Conservation (phyloP, 2,888 invertebrate genomes). For the Eledona agricola region DNA sequence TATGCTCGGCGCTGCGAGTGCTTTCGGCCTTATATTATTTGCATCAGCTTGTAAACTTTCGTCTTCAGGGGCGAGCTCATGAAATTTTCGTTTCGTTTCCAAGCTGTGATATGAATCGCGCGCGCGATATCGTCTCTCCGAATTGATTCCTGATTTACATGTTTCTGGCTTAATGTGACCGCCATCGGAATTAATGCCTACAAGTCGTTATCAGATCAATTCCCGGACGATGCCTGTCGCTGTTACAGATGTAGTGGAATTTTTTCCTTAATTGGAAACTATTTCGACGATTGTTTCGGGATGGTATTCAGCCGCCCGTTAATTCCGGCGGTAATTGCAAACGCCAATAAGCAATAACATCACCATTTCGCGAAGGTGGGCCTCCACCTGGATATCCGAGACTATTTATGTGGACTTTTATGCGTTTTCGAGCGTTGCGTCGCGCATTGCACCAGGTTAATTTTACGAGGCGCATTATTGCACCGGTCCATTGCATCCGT, state of each 20-base stretch:
- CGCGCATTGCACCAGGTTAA: slow-evolving; percentile 57
- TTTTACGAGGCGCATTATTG: slow-evolving; percentile 59
- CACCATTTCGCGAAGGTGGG: slow-evolving; percentile 47
- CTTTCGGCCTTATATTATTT: too few relatives aligned
- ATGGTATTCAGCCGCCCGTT: slow-evolving; percentile 35
- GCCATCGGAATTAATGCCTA: slow-evolving; percentile 18
- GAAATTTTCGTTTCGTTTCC: background rate
- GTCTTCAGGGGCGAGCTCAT: too few relatives aligned
- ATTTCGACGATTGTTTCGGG: slow-evolving; percentile 6
- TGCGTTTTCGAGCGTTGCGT: slow-evolving; percentile 58
- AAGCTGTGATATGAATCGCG: slow-evolving; percentile 3
- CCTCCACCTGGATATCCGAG: slow-evolving; percentile 60
- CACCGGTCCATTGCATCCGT: slow-evolving; percentile 38
- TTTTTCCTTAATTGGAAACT: slow-evolving; percentile 19
- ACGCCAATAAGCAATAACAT: slow-evolving; percentile 56
- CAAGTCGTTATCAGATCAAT: slow-evolving; percentile 14
- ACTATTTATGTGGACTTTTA: slow-evolving; percentile 62
- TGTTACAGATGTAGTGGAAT: slow-evolving; percentile 15
- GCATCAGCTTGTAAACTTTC: too few relatives aligned
- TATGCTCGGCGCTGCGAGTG: too few relatives aligned
- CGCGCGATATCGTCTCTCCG: slow-evolving; percentile 1
- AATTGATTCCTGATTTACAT: slow-evolving; percentile 13
- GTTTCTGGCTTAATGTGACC: slow-evolving; percentile 20
- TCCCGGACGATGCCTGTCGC: slow-evolving; percentile 11
- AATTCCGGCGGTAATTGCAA: slow-evolving; percentile 56